These are phyloP conservation scores for Ceratina calcarata DNA, from an alignment of 1,140 invertebrate species.

Conservation along the genomic window DNA sequence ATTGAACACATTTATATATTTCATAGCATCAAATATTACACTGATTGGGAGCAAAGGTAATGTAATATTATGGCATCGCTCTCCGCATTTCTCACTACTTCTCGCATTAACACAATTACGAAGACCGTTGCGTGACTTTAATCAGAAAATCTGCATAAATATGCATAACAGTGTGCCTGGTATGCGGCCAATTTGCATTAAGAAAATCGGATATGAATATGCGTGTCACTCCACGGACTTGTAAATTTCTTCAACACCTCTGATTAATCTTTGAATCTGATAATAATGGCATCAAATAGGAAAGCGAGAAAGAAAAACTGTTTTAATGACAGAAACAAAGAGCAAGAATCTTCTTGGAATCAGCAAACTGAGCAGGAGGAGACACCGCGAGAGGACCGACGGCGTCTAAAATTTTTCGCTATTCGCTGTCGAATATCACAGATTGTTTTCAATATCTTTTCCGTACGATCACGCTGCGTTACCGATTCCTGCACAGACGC, in stretches of 20 bases:
- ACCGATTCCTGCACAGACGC: neutral
- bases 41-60: too few species aligned
- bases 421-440: neutral
- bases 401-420: neutral
- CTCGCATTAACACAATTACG: neutral
- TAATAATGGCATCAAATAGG: neutral
- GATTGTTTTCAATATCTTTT: slow-evolving; percentile 23
- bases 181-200: slow-evolving; percentile 34
- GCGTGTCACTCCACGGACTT: neutral
- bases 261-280: neutral
- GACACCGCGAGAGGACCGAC: too few species aligned
- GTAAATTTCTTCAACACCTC: slow-evolving; percentile 6
- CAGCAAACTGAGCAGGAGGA: too few species aligned
- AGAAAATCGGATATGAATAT: slow-evolving; percentile 43
- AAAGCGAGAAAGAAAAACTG: neutral
- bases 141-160: slow-evolving; percentile 34
- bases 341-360: neutral
- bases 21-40: too few species aligned
- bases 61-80: too few species aligned
- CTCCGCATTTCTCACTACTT: neutral
- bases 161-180: slow-evolving; percentile 6
- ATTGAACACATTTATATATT: too few species aligned
- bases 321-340: neutral
- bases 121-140: slow-evolving; percentile 19
- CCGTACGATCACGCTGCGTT: neutral